Conservation (phyloP, 2,113 vertebrate genomes). For the Smithornis capensis region DNA sequence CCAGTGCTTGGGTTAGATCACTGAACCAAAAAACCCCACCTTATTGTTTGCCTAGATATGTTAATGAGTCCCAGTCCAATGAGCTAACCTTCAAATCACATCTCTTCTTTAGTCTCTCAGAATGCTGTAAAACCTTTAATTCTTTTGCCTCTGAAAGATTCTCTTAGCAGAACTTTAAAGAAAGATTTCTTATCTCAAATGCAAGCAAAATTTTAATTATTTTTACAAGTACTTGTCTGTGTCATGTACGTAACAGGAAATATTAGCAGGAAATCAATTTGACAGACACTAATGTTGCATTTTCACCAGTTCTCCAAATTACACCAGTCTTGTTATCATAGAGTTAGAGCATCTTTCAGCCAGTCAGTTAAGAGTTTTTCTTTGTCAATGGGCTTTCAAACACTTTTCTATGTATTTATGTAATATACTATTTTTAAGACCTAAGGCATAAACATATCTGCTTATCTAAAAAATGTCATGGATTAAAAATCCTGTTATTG, state of each 20-base stretch:
- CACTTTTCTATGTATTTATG: neutral
- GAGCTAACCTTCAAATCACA: conserved; percentile 49
- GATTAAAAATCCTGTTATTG: neutral
- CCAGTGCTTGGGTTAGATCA: neutral
- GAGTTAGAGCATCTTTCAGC: conserved; percentile 10
- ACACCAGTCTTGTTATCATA: neutral
- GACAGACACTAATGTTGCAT: conserved; percentile 26
- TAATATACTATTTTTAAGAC: neutral
- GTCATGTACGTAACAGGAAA: neutral
- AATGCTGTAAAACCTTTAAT: conserved; percentile 28
- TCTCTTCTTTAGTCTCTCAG: conserved; percentile 33
- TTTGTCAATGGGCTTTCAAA: neutral
- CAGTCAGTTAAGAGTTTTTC: neutral
- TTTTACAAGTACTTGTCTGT: neutral
- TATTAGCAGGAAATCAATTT: conserved; percentile 28
- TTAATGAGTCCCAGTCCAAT: conserved; percentile 32
- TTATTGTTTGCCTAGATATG: conserved; percentile 46
- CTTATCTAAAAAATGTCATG: neutral
- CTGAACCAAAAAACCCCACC: neutral
- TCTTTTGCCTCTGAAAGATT: conserved; percentile 23
- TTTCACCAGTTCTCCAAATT: conserved; percentile 20
- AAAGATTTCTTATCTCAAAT: conserved; percentile 1
- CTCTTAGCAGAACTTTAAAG: neutral
- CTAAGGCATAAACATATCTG: neutral
- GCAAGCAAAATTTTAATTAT: conserved; percentile 19